Base-by-base conservation (phyloP, 2,888 invertebrate genomes). In the Drosophila peninsularis region DNA sequence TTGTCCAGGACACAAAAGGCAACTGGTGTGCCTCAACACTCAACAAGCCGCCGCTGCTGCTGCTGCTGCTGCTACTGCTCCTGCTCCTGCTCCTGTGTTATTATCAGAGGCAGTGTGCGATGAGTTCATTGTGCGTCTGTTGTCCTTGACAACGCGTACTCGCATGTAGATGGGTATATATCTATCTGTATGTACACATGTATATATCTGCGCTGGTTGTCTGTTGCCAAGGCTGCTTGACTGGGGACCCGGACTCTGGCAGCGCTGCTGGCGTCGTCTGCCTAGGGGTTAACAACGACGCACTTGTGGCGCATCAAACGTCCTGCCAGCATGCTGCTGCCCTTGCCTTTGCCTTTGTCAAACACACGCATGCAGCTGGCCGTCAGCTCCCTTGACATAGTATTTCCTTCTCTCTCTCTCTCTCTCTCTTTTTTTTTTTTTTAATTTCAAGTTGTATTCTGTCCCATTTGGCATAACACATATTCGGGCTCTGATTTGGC, bases 121-220 rank as follows among this genome's bases (percentile, higher is more conserved):
- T 86, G 82, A 85, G 86, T 82, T 82, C 86, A 82, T 82, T 82
- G 86, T 82, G 82, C 80, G 86, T 82, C 65, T 70, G 65, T 66
- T 78, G 78, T 71, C 78, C 77, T 77, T 77, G 78, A 62, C 78
- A 54, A 76, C 24, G 37, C 44, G 42, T 9, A 58, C 37, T 42
- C 34, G 58, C 11, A 37, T 37, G 30, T 42, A 42, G 11, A 42
- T 7, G 21, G 2, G 13, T 13, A 11, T 13, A 13, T 19, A 17
- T 30, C 27, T 30, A 32, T 32, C 42, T 13, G 9, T 24, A 17
- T 21, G 19, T 6, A 32, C 1, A 32, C 1, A 42, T 10, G 13
- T 44, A 39, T 27, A 32, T 19, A 45, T 56, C 30, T 17, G 32
- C 39, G 45, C 30, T 37, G 45, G 36, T 47, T 17, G 44, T 58